A percentile compares a stretch with the other conserved stretches of the same genome.
These are phyloP conservation scores for Bambusicola thoracicus DNA, from an alignment of 2,113 vertebrate species.

Conservation along the genomic window DNA sequence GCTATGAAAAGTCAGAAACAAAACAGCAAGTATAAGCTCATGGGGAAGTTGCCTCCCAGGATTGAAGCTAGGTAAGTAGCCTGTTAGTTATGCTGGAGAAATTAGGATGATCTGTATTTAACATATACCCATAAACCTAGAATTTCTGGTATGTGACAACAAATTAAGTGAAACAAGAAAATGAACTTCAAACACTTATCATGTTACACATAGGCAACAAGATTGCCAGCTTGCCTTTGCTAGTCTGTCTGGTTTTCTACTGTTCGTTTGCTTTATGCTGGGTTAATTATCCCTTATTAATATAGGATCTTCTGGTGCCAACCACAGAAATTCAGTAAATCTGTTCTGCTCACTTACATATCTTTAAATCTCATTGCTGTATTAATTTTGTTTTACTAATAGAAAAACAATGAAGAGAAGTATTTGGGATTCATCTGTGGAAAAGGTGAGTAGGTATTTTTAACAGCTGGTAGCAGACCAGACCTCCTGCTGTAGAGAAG, in stretches of 20 bases:
- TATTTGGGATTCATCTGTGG: background rate
- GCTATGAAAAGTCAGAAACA: background rate
- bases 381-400: background rate
- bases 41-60: background rate
- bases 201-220: background rate
- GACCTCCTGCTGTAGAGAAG: background rate
- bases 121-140: background rate
- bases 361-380: background rate
- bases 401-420: background rate
- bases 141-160: background rate
- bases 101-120: background rate
- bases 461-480: background rate
- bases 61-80: background rate
- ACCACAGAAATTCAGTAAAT: conserved; percentile 40
- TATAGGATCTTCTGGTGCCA: conserved; percentile 26
- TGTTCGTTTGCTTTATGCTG: background rate
- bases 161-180: background rate
- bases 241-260: background rate
- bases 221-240: background rate
- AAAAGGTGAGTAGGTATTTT: background rate
- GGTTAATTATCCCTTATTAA: conserved; percentile 8
- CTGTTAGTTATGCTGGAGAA: background rate
- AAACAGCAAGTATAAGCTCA: background rate
- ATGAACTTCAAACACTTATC: background rate
- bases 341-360: background rate